Percentiles rank a stretch among this genome's conserved stretches.
These are phyloP conservation scores for Halocaridina rubra DNA, from an alignment of 2,888 invertebrate genomes.

Conservation along the genomic window DNA sequence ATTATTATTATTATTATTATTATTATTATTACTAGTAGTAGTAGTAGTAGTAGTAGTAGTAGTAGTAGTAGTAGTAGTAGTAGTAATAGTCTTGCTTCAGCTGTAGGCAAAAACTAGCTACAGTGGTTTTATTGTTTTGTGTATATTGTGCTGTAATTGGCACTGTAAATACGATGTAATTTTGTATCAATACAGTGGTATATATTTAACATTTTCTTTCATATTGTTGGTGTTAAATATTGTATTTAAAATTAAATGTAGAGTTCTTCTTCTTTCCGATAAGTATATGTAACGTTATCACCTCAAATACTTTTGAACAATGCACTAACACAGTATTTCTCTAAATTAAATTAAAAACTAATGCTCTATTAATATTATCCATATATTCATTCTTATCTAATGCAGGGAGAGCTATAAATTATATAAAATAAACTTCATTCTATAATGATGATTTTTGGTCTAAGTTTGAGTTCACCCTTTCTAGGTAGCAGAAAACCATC, in stretches of 20 bases:
- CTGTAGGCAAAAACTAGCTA: neutral
- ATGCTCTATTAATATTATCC: too few species aligned
- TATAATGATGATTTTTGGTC: too few species aligned
- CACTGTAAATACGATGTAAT: neutral
- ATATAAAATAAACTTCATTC: too few species aligned
- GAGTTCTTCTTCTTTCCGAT: neutral
- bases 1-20: too few species aligned
- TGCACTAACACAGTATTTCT: neutral
- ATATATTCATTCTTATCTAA: too few species aligned
- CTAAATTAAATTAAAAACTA: constrained; percentile 1
- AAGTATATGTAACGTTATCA: neutral
- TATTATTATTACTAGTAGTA: constrained; percentile 11
- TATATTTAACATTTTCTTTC: too few species aligned
- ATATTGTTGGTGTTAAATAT: too few species aligned
- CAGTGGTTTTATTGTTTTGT: neutral
- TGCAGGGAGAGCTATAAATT: too few species aligned
- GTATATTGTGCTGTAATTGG: neutral
- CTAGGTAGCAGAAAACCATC: too few species aligned
- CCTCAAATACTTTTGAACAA: neutral
- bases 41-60: constrained; percentile 11
- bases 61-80: constrained; percentile 16
- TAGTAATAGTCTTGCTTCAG: neutral
- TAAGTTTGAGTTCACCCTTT: too few species aligned
- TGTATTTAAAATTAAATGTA: neutral
- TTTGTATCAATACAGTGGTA: neutral